Base-by-base conservation (phyloP, 2,888 invertebrate genomes). In the Hoplodrina blanda region DNA sequence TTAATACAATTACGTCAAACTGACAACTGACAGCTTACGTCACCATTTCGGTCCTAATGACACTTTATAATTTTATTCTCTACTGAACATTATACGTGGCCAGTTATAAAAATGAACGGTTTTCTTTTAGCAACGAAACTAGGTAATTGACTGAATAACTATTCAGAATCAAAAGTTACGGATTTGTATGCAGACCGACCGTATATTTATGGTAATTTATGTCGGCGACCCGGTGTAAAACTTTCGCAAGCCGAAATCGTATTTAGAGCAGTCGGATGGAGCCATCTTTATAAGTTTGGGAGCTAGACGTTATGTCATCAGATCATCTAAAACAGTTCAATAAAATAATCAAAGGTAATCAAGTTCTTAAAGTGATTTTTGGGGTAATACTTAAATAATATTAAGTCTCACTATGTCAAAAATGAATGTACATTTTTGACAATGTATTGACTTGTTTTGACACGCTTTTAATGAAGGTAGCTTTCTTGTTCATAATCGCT, bases 191-290 rank as follows among this genome's bases (percentile, higher is more conserved):
- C 89, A 83, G 84, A 83, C 82, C 81, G 80, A 69, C 75, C 81
- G 84, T 81, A 88, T 90, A 90, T 91, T 89, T 91, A 91, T 91
- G 91, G 90, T 88, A 92, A 92, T 92, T 89, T 90, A 91, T 91
- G 86, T 88, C 86, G 80, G 81, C 85, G 88, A 89, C 86, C 89
- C 88, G 87, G 81, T 90, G 89, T 91, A 86, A 91, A 91, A 91
- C 86, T 91, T 91, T 88, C 87, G 70, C 64, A 85, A 87, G 81
- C 83, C 86, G 77, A 87, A 89, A 89, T 90, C 87, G 87, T 90
- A 90, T 90, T 87, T 87, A 86, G 84, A 85, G 81, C 84, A 81
- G 85, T 79, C 77, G 70, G 82, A 81, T 78, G 76, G 69, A 85
- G 82, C 74, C 77, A 81, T 80, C 72, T 65, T 64, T 74, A 63